A percentile compares a stretch with the other conserved stretches of the same genome.
Evolutionary conservation across 53 echinoderm and acorn worm genomes (phyloP).

Genomic region (Stichopus horrens): DNA sequence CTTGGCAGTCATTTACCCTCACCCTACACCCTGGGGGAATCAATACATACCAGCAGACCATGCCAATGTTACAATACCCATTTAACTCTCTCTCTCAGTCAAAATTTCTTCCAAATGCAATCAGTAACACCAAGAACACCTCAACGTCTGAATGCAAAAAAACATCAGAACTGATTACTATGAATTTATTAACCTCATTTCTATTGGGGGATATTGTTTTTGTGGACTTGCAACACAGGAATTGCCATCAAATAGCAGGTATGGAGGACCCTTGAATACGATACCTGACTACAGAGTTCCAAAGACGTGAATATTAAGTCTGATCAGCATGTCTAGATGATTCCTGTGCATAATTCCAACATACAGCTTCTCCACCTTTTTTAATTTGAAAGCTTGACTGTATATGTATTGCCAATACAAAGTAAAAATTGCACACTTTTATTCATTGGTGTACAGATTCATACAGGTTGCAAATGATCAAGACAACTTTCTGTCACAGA

Average conservation of each 20-base stretch:
- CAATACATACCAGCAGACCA: background rate
- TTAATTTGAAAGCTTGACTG: too few species aligned
- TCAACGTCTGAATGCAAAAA: background rate
- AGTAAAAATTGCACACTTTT: too few species aligned
- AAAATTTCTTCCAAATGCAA: background rate
- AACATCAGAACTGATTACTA: background rate
- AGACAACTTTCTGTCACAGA: too few species aligned
- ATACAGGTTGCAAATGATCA: too few species aligned
- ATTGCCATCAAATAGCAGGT: background rate
- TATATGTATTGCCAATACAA: too few species aligned
- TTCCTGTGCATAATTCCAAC: too few species aligned
- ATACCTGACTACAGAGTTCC: too few species aligned
- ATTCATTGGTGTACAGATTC: too few species aligned
- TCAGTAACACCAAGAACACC: background rate
- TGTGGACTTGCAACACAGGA: background rate
- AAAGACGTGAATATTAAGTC: too few species aligned
- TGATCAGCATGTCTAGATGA: too few species aligned
- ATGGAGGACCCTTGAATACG: background rate
- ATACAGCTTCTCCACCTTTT: too few species aligned
- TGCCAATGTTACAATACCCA: background rate
- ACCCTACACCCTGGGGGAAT: background rate
- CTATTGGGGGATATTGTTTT: background rate
- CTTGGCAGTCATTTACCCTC: background rate
- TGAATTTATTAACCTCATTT: background rate
- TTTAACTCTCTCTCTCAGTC: background rate